Conservation (phyloP, 1,140 invertebrate species). For the Tribolium madens region DNA sequence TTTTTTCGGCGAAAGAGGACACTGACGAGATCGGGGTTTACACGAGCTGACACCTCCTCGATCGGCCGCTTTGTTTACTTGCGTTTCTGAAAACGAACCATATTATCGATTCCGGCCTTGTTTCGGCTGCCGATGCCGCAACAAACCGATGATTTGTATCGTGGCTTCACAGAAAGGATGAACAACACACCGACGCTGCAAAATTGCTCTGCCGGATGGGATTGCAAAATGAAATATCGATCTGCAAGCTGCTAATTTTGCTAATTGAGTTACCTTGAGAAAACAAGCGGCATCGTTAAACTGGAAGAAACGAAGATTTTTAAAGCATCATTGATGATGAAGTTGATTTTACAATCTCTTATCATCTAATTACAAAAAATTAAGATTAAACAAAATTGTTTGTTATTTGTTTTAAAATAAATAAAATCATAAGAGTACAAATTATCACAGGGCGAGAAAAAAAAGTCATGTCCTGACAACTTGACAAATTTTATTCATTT, state of each 20-base stretch:
- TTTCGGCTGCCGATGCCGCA: constrained; percentile 31
- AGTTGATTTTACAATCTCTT: no score
- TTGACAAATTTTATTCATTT: no score
- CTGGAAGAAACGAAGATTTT: no score
- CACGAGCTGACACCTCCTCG: constrained; percentile 34
- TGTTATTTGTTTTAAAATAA: no score
- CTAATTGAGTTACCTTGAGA: not conserved
- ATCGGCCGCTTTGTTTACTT: constrained; percentile 33
- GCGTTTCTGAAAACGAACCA: not conserved
- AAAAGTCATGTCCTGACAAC: no score
- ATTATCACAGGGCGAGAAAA: no score
- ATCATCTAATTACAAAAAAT: no score
- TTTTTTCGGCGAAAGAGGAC: constrained; percentile 23
- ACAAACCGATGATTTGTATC: constrained; percentile 36
- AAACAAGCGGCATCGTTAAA: not conserved
- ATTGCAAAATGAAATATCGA: constrained; percentile 17
- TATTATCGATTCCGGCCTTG: constrained; percentile 21
- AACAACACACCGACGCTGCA: constrained; percentile 1
- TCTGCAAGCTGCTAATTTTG: not conserved
- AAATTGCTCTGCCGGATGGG: not conserved
- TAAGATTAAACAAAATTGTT: no score
- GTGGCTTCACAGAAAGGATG: not conserved
- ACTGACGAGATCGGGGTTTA: constrained; percentile 25
- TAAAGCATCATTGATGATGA: no score
- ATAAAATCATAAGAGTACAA: no score